A percentile compares a stretch with the other conserved stretches of the same genome.
These are phyloP conservation scores for Mythimna ferrago DNA, from an alignment of 2,888 invertebrate genomes.

Conservation along the genomic window DNA sequence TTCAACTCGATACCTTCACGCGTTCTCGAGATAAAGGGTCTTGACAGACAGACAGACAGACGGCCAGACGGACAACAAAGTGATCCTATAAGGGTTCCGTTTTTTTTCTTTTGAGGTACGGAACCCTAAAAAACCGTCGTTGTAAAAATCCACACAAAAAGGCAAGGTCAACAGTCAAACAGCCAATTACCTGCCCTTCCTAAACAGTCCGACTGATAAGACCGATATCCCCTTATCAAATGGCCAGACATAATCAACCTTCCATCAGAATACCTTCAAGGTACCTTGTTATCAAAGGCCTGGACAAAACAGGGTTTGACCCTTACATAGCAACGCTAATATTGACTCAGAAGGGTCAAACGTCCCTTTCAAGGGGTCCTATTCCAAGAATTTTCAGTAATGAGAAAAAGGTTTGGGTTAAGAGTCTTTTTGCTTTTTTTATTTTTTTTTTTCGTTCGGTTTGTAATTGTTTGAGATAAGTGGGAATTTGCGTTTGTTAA, in stretches of 20 bases:
- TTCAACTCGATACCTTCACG: too few relatives aligned
- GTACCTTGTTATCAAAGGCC: slow-evolving; percentile 58
- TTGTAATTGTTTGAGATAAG: slow-evolving; percentile 25
- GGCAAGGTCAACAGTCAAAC: slow-evolving; percentile 1
- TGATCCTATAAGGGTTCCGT: too few relatives aligned
- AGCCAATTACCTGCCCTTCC: slow-evolving; percentile 32
- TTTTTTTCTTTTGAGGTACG: too few relatives aligned
- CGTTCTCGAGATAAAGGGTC: too few relatives aligned
- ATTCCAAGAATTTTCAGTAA: slow-evolving; percentile 44
- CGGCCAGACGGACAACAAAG: too few relatives aligned
- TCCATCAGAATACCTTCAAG: slow-evolving; percentile 45
- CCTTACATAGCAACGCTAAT: slow-evolving; percentile 66
- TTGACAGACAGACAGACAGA: too few relatives aligned
- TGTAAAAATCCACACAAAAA: not conserved
- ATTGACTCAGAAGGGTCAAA: slow-evolving; percentile 63
- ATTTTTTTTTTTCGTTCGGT: slow-evolving; percentile 13
- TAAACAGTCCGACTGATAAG: slow-evolving; percentile 30
- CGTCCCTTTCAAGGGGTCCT: slow-evolving; percentile 44
- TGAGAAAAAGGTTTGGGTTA: slow-evolving; percentile 13
- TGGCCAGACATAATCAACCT: slow-evolving; percentile 26
- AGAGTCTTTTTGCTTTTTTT: slow-evolving; percentile 27
- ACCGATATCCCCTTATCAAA: slow-evolving; percentile 16
- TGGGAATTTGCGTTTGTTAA: not conserved
- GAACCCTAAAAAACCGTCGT: not conserved
- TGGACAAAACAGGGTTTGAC: slow-evolving; percentile 59